A percentile compares a stretch with the other conserved stretches of the same genome.
Conservation (phyloP, 2,113 vertebrate species). For the Urocynchramus pylzowi region DNA sequence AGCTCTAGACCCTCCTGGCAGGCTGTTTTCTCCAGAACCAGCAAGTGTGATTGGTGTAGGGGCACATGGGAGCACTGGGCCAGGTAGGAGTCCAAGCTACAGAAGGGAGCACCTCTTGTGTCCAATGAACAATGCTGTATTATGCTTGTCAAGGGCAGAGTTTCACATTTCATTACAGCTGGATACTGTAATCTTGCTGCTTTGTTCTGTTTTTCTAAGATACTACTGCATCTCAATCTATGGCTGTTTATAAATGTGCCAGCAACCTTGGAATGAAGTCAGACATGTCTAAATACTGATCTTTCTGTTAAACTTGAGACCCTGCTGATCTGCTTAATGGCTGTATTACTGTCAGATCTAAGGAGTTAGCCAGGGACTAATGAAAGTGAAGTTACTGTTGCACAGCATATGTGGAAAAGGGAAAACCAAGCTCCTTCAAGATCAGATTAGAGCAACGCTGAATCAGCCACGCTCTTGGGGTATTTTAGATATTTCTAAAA, state of each 20-base stretch:
- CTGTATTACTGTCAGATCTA: not conserved
- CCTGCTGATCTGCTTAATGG: not conserved
- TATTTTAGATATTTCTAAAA: not conserved
- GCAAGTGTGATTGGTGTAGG: rapidly evolving
- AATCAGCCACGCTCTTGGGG: not conserved
- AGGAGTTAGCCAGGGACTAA: not conserved
- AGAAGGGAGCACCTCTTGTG: not conserved
- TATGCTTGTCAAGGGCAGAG: not conserved
- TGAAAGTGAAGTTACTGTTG: not conserved
- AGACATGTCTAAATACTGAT: not conserved
- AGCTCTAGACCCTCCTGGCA: not conserved
- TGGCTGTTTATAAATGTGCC: not conserved
- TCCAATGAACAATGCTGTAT: not conserved
- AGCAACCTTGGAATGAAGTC: not conserved
- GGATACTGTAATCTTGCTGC: not conserved
- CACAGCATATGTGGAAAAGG: not conserved
- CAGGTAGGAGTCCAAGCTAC: not conserved
- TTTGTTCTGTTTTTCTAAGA: not conserved
- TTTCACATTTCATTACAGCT: not conserved
- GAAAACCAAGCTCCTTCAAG: not conserved
- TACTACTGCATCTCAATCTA: not conserved
- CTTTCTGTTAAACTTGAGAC: not conserved
- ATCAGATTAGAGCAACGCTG: not conserved
- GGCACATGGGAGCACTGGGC: not conserved
- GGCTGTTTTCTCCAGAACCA: not conserved